phyloP scores from a whole-genome alignment of 2,888 invertebrate genomes.

The Lordiphosa andalusiaca region DNA sequence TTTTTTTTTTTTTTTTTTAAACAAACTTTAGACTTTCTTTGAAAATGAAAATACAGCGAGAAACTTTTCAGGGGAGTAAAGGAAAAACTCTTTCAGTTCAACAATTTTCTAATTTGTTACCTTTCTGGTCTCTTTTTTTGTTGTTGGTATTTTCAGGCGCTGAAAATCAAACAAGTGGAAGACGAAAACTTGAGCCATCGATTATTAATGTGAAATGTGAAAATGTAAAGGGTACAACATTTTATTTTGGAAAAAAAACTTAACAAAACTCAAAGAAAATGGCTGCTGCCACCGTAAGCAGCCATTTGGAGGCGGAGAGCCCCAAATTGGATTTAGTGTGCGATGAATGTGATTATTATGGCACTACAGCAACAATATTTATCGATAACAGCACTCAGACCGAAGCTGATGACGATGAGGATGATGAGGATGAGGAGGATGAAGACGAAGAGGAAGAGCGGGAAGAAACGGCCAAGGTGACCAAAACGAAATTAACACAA shows the following conservation, averaged over 20 bases:
- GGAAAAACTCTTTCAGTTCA: conserved; percentile 23
- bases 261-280: conserved; percentile 30
- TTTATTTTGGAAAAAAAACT: background rate
- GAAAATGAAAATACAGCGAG: background rate
- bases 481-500: conserved; percentile 30
- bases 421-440: conserved; percentile 20
- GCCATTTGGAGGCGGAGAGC: conserved; percentile 49
- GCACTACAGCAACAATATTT: conserved; percentile 42
- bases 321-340: conserved; percentile 41
- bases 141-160: conserved; percentile 28
- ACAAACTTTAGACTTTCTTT: conserved; percentile 21
- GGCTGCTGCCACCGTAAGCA: conserved; percentile 66
- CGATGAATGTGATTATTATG: conserved; percentile 59
- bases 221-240: background rate
- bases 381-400: conserved; percentile 70
- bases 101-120: conserved; percentile 21
- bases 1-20: too few relatives aligned
- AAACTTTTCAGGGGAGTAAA: conserved; percentile 22
- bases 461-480: conserved; percentile 16
- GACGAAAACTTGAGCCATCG: conserved; percentile 22
- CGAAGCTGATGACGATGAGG: conserved; percentile 38
- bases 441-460: conserved; percentile 18
- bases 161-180: conserved; percentile 28
- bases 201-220: conserved; percentile 9
- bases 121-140: background rate